A percentile compares a stretch with the other conserved stretches of the same genome.
phyloP scores from a whole-genome alignment of 2,888 invertebrate species.

The Hermodice carunculata region DNA sequence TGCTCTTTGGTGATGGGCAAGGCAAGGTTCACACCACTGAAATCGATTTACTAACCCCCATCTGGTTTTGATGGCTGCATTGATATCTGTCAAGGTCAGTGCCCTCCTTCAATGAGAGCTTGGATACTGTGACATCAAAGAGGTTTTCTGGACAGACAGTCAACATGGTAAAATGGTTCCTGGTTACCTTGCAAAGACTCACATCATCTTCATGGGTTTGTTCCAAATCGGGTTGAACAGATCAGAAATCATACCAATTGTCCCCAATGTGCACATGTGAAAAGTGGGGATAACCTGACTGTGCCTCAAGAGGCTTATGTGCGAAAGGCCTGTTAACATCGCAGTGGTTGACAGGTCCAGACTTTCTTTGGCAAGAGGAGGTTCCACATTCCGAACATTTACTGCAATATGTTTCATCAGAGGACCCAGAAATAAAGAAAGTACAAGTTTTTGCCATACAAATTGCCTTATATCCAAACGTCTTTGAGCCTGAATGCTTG shows the following conservation, averaged over 20 bases:
- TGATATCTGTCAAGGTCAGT: slow-evolving; percentile 11
- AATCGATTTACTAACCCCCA: slow-evolving; percentile 36
- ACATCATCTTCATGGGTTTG: slow-evolving; percentile 43
- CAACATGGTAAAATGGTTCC: slow-evolving; percentile 8
- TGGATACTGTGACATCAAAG: slow-evolving; percentile 6
- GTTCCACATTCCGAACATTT: not conserved
- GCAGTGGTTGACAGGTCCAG: slow-evolving; percentile 12
- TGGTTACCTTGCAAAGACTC: slow-evolving; percentile 27
- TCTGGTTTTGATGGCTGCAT: slow-evolving; percentile 39
- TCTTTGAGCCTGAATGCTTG: not conserved
- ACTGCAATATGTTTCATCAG: not conserved
- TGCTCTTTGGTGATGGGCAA: slow-evolving; percentile 42
- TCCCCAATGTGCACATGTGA: slow-evolving; percentile 46
- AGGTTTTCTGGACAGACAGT: slow-evolving; percentile 22
- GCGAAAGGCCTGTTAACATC: not conserved
- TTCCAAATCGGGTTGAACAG: slow-evolving; percentile 41
- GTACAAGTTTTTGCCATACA: not conserved
- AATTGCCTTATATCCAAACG: not conserved
- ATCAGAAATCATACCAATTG: slow-evolving; percentile 32
- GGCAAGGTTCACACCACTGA: slow-evolving; percentile 38
- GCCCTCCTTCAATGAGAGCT: slow-evolving; percentile 4
- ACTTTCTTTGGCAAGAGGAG: slow-evolving; percentile 6
- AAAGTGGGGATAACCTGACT: slow-evolving; percentile 35
- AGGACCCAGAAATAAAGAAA: slow-evolving; percentile 1
- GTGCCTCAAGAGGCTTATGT: slow-evolving; percentile 32